Evolutionary conservation across 2,888 invertebrate genomes (phyloP), one percentile per base, ranked within the genome.

Genomic region (Actias luna): DNA sequence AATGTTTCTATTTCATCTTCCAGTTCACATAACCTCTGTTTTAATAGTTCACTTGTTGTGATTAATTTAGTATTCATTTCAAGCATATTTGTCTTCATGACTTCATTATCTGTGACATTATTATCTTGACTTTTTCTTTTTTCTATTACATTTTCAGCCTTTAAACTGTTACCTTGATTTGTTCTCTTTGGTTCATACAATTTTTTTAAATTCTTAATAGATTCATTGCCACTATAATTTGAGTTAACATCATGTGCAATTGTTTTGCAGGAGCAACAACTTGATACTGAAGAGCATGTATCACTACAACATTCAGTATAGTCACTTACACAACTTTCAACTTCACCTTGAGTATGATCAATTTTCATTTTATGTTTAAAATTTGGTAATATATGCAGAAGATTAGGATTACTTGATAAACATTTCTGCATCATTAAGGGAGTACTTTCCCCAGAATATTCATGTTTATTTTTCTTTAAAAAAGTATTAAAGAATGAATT

Each of bases 401-500:
- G 74, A 29, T 83, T 76, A 50, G 90, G 81, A 80, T 93, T 83
- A 35, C 82, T 75, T 8, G 82, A 74, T 12, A 92, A 68, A 73
- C 89, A 92, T 74, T 86, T 88, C 64, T 89, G 89, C 74, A 92
- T 77, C 25, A 89, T 71, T 61, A 89, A 67, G 33, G 93, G 92
- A 58, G 93, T 92, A 68, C 88, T 91, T 74, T 89, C 88, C 31
- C 92, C 90, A 22, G 89, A 86, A 71, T 74, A 83, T 74, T 89
- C 87, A 25, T 89, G 69, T 61, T 82, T 78, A 64, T 68, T 84
- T 66, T 72, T 89, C 67, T 80, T 87, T 63, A 95, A 75, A 67
- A 95, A 93, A 22, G 92, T 91, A 61, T 90, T 85, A 29, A 95
- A 93, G 59, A 94, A 94, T 59, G 95, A 95, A 46, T 95, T 95